Conservation (phyloP, 2,113 vertebrate genomes). For the Grantiella picta region DNA sequence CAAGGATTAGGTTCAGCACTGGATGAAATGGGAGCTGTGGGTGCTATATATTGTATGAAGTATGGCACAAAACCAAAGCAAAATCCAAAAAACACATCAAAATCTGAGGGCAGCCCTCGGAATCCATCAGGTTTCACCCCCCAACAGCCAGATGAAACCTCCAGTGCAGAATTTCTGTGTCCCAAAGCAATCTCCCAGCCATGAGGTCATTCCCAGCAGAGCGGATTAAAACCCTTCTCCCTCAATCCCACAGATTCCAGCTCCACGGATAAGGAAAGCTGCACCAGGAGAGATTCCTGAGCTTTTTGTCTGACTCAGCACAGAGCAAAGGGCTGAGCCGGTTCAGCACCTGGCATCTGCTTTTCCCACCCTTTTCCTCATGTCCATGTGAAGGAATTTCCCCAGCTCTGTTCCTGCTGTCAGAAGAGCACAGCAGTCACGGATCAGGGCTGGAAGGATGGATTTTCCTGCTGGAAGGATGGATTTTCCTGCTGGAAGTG, state of each 20-base stretch:
- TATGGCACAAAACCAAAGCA: too few relatives aligned
- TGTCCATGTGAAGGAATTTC: neutral
- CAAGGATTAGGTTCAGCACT: fast-evolving
- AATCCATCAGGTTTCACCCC: neutral
- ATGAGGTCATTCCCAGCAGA: neutral
- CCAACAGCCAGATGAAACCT: neutral
- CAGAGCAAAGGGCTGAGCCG: conserved; percentile 26
- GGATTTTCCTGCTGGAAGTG: neutral
- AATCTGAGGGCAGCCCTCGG: fast-evolving
- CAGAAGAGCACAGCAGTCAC: neutral
- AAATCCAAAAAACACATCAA: neutral
- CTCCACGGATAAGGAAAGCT: neutral
- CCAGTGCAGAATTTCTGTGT: neutral
- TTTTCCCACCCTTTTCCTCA: neutral
- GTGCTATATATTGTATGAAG: neutral
- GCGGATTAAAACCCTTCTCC: neutral
- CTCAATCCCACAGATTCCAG: neutral
- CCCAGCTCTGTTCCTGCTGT: neutral
- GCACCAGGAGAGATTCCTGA: neutral
- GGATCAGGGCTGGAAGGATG: neutral
- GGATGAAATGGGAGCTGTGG: neutral
- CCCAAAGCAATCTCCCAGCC: neutral
- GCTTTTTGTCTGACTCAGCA: conserved; percentile 24
- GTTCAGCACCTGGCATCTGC: neutral
- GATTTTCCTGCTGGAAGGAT: neutral